These are phyloP conservation scores for Glaucomys volans DNA, from an alignment of 2,113 vertebrate species.

Conservation along the genomic window DNA sequence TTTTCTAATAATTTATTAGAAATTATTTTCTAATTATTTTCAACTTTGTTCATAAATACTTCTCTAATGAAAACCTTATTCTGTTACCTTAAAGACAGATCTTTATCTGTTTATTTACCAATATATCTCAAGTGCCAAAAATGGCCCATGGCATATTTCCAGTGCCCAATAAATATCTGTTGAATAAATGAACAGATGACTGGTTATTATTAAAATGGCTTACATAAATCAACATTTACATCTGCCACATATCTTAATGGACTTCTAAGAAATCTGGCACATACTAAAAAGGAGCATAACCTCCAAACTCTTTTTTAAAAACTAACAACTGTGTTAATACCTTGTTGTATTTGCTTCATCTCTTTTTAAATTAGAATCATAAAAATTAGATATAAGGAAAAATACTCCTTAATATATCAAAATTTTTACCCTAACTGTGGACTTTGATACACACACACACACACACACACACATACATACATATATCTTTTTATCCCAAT, in stretches of 20 bases:
- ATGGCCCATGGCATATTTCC: background rate
- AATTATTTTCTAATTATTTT: too few relatives aligned
- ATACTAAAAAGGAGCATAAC: background rate
- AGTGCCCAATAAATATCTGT: background rate
- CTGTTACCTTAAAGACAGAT: background rate
- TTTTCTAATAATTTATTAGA: too few relatives aligned
- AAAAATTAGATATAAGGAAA: background rate
- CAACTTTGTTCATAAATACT: background rate
- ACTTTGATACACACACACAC: background rate
- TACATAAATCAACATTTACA: background rate
- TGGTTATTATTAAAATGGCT: background rate
- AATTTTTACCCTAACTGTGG: background rate
- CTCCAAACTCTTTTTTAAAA: conserved; percentile 1
- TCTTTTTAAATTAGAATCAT: background rate
- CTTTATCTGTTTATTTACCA: conserved; percentile 32
- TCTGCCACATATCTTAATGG: background rate
- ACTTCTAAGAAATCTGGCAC: background rate
- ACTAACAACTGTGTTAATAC: background rate
- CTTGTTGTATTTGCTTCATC: background rate
- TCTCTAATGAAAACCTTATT: background rate
- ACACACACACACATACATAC: too few relatives aligned
- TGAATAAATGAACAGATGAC: conserved; percentile 5
- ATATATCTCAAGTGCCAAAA: background rate
- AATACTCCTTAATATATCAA: background rate
- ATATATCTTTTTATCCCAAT: background rate